A percentile compares a stretch with the other conserved stretches of the same genome.
These are phyloP conservation scores for Drepana arcuata DNA, from an alignment of 1,140 invertebrate species.

Conservation along the genomic window DNA sequence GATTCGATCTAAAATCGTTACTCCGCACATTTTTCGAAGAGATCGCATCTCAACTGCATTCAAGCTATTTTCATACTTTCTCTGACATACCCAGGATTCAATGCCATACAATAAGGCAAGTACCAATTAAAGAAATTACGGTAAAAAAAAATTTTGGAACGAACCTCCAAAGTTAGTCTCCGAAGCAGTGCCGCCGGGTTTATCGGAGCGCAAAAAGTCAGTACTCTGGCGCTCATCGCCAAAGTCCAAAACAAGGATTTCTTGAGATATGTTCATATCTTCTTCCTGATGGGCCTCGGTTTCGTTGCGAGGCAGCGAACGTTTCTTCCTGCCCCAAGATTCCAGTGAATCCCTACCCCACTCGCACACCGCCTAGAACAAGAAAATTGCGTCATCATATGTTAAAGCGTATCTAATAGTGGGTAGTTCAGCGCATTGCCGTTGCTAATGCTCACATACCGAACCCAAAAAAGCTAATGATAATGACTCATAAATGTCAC, in stretches of 20 bases:
- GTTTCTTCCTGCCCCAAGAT: conserved; percentile 90
- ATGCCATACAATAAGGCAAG: no score
- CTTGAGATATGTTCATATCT: conserved; percentile 94
- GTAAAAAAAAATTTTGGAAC: no score
- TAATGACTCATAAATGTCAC: no score
- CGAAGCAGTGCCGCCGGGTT: conserved; percentile 65
- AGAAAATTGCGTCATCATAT: no score
- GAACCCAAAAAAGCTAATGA: conserved; percentile 5
- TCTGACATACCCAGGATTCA: no score
- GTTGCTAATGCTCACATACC: conserved; percentile 6
- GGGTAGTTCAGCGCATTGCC: no score
- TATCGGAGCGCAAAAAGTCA: conserved; percentile 83
- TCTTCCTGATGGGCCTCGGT: conserved; percentile 79
- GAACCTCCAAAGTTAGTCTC: conserved; percentile 85
- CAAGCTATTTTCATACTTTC: no score
- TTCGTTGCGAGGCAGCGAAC: conserved; percentile 73
- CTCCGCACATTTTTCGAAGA: no score
- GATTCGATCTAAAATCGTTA: no score
- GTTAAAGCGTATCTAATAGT: conserved; percentile 15
- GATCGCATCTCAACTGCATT: no score
- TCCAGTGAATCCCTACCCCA: conserved; percentile 90
- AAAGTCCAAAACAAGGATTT: conserved; percentile 93
- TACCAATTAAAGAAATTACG: no score
- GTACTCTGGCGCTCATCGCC: conserved; percentile 87
- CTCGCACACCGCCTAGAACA: conserved; percentile 86